Conservation (phyloP, 2,797 vertebrate species). For the Aulostomus chinensis region DNA sequence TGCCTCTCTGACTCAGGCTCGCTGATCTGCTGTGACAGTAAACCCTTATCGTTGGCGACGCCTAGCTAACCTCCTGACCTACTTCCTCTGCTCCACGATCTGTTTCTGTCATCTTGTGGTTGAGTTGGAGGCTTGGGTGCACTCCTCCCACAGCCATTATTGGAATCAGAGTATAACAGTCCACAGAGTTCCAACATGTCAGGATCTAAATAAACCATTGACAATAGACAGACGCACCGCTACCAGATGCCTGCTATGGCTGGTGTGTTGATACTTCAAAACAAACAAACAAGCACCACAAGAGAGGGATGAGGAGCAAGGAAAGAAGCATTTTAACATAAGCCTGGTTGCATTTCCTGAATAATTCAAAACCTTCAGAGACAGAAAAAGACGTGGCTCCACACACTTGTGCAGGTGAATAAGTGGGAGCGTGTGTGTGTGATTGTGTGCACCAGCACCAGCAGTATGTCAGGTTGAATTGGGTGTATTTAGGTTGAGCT, state of each 20-base stretch:
- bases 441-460: slow-evolving; percentile 17
- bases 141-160: slow-evolving; percentile 32
- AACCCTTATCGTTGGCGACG: too few species aligned
- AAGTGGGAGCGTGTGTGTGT: slow-evolving; percentile 41
- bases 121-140: slow-evolving; percentile 4
- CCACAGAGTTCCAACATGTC: slow-evolving; percentile 5
- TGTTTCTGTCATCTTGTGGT: slow-evolving; percentile 33
- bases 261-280: slow-evolving; percentile 28
- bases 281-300: slow-evolving; percentile 40
- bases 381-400: neutral
- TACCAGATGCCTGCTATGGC: slow-evolving; percentile 6
- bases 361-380: slow-evolving; percentile 60
- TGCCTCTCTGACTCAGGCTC: too few species aligned
- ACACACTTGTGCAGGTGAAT: slow-evolving; percentile 19
- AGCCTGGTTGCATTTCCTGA: slow-evolving; percentile 56
- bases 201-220: slow-evolving; percentile 39
- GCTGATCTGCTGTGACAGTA: too few species aligned
- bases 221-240: slow-evolving; percentile 9
- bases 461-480: slow-evolving; percentile 59
- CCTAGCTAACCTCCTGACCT: slow-evolving; percentile 63
- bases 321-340: slow-evolving; percentile 41
- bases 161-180: slow-evolving; percentile 18
- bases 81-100: slow-evolving; percentile 43
- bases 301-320: slow-evolving; percentile 25
- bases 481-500: slow-evolving; percentile 58